Evolutionary conservation across 2,888 invertebrate genomes (phyloP), one percentile per base, ranked within the genome.

Genomic region (Parelbella ahira): DNA sequence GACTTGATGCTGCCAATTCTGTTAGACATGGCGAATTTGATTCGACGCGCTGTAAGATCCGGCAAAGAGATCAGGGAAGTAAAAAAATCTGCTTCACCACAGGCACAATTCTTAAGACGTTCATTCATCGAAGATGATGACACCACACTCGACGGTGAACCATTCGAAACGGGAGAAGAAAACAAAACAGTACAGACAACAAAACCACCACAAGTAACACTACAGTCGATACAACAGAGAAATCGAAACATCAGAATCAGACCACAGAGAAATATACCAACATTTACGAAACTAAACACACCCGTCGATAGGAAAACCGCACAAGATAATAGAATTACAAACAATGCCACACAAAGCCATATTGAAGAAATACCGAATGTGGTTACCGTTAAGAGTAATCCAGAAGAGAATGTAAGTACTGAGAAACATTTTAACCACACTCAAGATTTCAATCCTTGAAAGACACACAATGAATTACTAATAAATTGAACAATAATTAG

Each of bases 1-100:
- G 88, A 90, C 37, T 70, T 91, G 13, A 86, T 91, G 78, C 68
- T 92, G 39, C 92, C 93, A 4, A 90, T 91, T 47, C 87, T 91
- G 44, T 81, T 89, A 53, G 92, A 92, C 64, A 89, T 91, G 65
- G 91, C 92, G 0, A 91, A 91, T 62, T 78, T 91, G 44, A 88
- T 91, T 34, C 81, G 89, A 41, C 86, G 74, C 29, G 87, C 90
- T 0, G 82, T 89, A 18, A 72, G 78, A 41, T 65, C 83, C 19
- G 71, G 74, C 48, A 79, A 81, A 53, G 74, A 76, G 44, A 59
- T 58, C 1, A 65, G 76, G 49, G 81, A 79, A 63, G 74, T 73
- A 42, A 67, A 53, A 58, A 51, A 54, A n/a, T 27, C 37, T 25
- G 21, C 41, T 6, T 20, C 5, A n/a, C 61, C 77, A 45, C 67